Percentiles rank a stretch among this genome's conserved stretches.
Conservation (phyloP, 2,888 invertebrate species). For the Heteropelma amictum region DNA sequence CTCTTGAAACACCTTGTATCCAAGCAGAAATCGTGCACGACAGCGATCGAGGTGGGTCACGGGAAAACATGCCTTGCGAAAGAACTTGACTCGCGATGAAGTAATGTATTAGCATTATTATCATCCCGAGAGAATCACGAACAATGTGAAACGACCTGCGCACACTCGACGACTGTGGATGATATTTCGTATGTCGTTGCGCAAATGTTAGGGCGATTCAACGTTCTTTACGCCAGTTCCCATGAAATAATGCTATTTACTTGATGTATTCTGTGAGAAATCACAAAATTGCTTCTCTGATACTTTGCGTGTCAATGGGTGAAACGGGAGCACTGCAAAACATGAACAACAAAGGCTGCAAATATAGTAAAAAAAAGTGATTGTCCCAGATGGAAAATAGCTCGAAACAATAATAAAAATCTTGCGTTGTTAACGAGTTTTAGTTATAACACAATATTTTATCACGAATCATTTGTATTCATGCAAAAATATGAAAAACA, state of each 20-base stretch:
- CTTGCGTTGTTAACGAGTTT: no score
- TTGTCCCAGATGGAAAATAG: no score
- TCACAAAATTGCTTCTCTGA: conserved; percentile 4
- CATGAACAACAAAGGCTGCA: no score
- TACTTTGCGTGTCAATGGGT: no score
- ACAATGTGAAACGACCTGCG: conserved; percentile 39
- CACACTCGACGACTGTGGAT: conserved; percentile 1
- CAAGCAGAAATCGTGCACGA: conserved; percentile 8
- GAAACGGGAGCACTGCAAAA: no score
- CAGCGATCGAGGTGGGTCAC: conserved; percentile 29
- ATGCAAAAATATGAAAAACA: no score
- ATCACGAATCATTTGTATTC: no score
- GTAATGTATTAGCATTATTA: conserved; percentile 47
- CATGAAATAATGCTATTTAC: conserved; percentile 37
- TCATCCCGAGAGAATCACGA: conserved; percentile 45
- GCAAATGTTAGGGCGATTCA: conserved; percentile 25
- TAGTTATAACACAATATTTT: no score
- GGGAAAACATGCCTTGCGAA: conserved; percentile 41
- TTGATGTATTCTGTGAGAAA: conserved; percentile 25
- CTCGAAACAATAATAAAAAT: no score
- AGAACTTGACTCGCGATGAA: conserved; percentile 35
- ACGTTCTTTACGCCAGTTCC: conserved; percentile 38
- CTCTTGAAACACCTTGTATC: conserved; percentile 8
- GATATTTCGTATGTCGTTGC: conserved; percentile 26
- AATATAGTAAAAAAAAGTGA: no score